Percentiles rank a stretch among this genome's conserved stretches.
phyloP scores from a whole-genome alignment of 2,797 vertebrate species.

The Amphiprion clarkii region DNA sequence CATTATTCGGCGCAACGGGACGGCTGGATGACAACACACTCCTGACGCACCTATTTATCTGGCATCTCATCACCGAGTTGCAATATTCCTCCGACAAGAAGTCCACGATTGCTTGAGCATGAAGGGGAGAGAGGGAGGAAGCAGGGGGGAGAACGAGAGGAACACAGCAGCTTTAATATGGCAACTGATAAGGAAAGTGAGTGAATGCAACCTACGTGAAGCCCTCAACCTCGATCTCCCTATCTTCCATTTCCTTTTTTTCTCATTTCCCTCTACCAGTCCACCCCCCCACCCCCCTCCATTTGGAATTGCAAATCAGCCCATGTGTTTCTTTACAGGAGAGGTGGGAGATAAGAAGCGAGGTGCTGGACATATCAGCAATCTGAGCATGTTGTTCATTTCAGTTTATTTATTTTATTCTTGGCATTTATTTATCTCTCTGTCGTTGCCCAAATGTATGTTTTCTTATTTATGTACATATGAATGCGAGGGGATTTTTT shows the following conservation, averaged over 20 bases:
- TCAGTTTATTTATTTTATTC: constrained; percentile 64
- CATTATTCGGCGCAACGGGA: constrained; percentile 23
- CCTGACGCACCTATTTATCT: constrained; percentile 64
- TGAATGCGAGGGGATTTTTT: constrained; percentile 29
- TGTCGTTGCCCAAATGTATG: constrained; percentile 33
- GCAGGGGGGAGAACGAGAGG: neutral
- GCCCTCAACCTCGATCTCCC: constrained; percentile 45
- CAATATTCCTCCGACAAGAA: constrained; percentile 65
- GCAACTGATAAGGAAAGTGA: constrained; percentile 66
- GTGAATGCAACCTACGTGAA: constrained; percentile 49
- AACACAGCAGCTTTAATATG: constrained; percentile 58
- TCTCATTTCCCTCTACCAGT: constrained; percentile 27
- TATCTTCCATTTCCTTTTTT: constrained; percentile 42
- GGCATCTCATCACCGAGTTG: constrained; percentile 58
- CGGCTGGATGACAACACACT: constrained; percentile 44
- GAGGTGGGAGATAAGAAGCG: constrained; percentile 66
- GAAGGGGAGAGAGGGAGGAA: neutral
- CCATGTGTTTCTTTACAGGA: constrained; percentile 46
- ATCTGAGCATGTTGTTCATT: constrained; percentile 65
- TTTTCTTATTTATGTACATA: constrained; percentile 37
- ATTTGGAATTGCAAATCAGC: constrained; percentile 73
- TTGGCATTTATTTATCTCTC: constrained; percentile 58
- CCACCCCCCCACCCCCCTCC: neutral
- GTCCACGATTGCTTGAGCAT: constrained; percentile 46
- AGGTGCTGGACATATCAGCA: constrained; percentile 60